Conservation (phyloP, 2,888 invertebrate genomes). For the Lysandra bellargus region DNA sequence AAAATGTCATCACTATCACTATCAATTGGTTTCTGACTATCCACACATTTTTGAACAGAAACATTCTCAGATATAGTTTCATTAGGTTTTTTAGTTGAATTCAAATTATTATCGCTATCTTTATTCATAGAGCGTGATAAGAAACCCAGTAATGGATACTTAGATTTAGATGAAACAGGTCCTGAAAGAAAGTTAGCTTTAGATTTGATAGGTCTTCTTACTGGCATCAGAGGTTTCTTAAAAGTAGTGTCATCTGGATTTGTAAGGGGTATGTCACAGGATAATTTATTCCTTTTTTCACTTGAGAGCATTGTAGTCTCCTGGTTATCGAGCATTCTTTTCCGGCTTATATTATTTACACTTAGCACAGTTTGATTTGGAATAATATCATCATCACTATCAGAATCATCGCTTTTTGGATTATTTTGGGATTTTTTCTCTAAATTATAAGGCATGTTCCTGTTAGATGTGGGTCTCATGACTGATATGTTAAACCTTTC, state of each 20-base stretch:
- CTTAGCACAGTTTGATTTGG: constrained; percentile 31
- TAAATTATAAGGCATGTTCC: constrained; percentile 6
- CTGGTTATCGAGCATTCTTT: constrained; percentile 24
- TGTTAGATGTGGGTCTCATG: constrained; percentile 24
- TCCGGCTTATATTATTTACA: constrained; percentile 32
- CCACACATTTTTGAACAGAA: neutral
- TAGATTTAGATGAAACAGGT: neutral
- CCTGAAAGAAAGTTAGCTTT: constrained; percentile 9
- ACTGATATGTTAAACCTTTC: constrained; percentile 59
- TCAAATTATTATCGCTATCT: neutral
- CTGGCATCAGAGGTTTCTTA: constrained; percentile 34
- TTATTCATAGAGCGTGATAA: constrained; percentile 11
- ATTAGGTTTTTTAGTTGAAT: neutral
- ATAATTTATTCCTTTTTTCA: constrained; percentile 28
- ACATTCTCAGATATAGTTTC: neutral
- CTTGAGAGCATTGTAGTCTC: neutral
- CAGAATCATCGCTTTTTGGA: constrained; percentile 28
- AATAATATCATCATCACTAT: constrained; percentile 40
- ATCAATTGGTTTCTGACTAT: constrained; percentile 25
- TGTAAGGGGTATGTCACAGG: neutral
- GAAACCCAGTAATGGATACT: neutral
- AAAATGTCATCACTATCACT: constrained; percentile 37
- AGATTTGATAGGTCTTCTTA: neutral
- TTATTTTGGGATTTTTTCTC: constrained; percentile 3
- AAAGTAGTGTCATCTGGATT: constrained; percentile 14